Base-by-base conservation (phyloP, 2,888 invertebrate species). In the Vesta saturnalis region DNA sequence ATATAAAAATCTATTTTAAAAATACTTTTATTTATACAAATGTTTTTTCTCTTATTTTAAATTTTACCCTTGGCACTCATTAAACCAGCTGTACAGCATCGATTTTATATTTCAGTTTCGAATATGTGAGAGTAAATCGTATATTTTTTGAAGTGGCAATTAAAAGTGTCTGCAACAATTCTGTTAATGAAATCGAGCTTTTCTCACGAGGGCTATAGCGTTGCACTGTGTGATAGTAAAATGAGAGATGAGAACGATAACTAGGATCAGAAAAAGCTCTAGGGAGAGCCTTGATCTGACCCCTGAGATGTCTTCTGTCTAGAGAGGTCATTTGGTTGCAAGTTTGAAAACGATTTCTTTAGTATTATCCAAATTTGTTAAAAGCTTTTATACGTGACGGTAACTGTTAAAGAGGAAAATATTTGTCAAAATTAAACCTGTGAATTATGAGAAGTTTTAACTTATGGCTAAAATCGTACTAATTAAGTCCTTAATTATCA, bases 161-260 rank as follows among this genome's bases (percentile, higher is more conserved):
- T 76, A 73, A 74, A 76, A 74, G 72, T 73, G 73, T 75, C 74
- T 76, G 72, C 71, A 71, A 74, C 75, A 76, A 74, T 74, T 73
- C 73, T 61, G 73, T 72, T 75, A 76, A 77, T 76, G 73, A 75
- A 76, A 76, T 76, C 75, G 69, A 71, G 65, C 64, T 52, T 58
- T 70, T 54, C 72, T 76, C 76, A 61, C 35, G 73, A 73, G 76
- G 72, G 73, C 71, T 68, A 76, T 74, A 70, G 70, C 70, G 70
- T 69, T 74, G 72, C 72, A 66, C 71, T 74, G 74, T 76, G 74
- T 76, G 76, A 78, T 77, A 75, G 74, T 74, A 73, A 77, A 77
- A 80, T 79, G 78, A 79, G 76, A 76, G 76, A 78, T 79, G 76
- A 74, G 72, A 72, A 64, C 74, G 76, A 78, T 77, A 77, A 77